Evolutionary conservation across 2,888 invertebrate species (phyloP), one percentile per base, ranked within the genome.

Genomic region (Plebejus anna): DNA sequence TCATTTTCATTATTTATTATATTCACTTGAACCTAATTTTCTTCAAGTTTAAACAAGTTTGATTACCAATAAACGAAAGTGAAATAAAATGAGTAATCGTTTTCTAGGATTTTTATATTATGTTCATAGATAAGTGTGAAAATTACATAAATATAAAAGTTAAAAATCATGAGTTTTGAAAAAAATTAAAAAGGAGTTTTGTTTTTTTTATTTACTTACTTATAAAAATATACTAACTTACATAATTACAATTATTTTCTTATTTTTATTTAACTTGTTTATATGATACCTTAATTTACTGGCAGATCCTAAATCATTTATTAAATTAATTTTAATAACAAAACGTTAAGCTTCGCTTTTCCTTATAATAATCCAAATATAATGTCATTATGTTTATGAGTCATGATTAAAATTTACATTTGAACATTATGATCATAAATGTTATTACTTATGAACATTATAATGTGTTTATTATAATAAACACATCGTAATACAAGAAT

Each of bases 41-140:
- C n/a, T 38, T 38, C 16, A 70, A n/a, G n/a, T n/a, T n/a, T 79
- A 80, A 78, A 80, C 79, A 77, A 78, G 79, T 80, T 79, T 32
- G 28, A 28, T 51, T 32, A 55, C 28, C 32, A 55, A 36, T 66
- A 36, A 66, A 66, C 32, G 66, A 66, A 32, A 66, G 66, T 32
- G 66, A 66, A 66, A 66, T 66, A 66, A 32, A 66, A 66, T 66
- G 66, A 66, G 66, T 66, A 66, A 32, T 66, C 32, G 11, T 36
- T 66, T 66, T 5, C 9, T 32, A 66, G 6, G 0, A 32, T 32
- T 66, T 36, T 11, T 66, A 32, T 66, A 11, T 4, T 16, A 13
- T 55, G 1, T 55, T 55, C 55, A 55, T 16, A 51, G 51, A 55
- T 16, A 16, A 55, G 55, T 55, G 55, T 55, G 55, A 55, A 55